Conservation (phyloP, 2,888 invertebrate species). For the Teleiodes luculella region DNA sequence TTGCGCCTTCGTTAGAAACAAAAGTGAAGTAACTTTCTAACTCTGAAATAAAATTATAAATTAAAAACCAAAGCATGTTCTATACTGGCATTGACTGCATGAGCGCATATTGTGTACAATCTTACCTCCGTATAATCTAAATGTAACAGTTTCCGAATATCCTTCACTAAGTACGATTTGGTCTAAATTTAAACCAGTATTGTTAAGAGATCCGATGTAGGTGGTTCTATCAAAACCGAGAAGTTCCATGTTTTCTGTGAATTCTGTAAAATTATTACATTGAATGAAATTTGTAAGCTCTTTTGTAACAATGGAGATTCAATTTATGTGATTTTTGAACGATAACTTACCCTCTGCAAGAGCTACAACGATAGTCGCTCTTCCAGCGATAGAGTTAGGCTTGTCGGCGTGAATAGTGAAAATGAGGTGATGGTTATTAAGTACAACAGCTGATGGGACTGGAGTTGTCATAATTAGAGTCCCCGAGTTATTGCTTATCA, state of each 20-base stretch:
- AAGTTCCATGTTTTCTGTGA: background rate
- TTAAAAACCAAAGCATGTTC: too few species aligned
- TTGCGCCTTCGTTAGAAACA: conserved; percentile 13
- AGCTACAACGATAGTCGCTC: conserved; percentile 28
- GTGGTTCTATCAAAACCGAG: conserved; percentile 1
- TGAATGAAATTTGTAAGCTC: too few species aligned
- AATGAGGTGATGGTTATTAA: conserved; percentile 28
- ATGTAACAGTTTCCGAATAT: conserved; percentile 30
- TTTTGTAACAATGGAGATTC: too few species aligned
- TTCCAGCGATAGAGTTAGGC: conserved; percentile 19
- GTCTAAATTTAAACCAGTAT: conserved; percentile 12
- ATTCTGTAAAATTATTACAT: conserved; percentile 5
- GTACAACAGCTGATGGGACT: conserved; percentile 22
- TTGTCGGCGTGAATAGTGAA: conserved; percentile 27
- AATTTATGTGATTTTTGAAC: too few species aligned
- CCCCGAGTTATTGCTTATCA: conserved; percentile 9
- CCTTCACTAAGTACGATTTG: conserved; percentile 27
- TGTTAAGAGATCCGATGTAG: conserved; percentile 2
- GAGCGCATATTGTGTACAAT: too few species aligned
- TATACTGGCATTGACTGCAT: too few species aligned
- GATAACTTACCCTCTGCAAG: conserved; percentile 15
- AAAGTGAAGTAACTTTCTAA: conserved; percentile 24
- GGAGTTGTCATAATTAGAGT: conserved; percentile 10
- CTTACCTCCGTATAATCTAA: conserved; percentile 23
- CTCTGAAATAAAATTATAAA: too few species aligned